phyloP scores from a whole-genome alignment of 2,113 vertebrate species.

The Columba janthina region DNA sequence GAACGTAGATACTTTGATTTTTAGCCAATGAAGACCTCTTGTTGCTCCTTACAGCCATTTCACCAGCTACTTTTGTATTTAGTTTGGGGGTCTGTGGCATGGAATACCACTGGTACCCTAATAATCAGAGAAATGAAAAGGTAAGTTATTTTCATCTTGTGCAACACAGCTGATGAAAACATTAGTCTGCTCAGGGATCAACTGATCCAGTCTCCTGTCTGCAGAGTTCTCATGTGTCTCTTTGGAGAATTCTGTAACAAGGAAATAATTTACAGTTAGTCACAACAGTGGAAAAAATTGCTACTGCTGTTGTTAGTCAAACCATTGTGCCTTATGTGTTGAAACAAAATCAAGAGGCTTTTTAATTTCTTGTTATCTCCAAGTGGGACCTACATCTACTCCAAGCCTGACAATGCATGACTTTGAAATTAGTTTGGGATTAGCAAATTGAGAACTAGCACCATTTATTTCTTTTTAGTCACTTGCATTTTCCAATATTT shows the following conservation, averaged over 20 bases:
- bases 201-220: not conserved
- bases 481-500: not conserved
- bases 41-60: not conserved
- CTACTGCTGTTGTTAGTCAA: not conserved
- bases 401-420: not conserved
- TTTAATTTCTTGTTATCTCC: not conserved
- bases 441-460: not conserved
- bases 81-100: not conserved
- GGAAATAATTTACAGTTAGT: not conserved
- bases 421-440: not conserved
- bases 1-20: not conserved
- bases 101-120: not conserved
- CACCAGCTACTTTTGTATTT: not conserved
- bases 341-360: not conserved
- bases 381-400: not conserved
- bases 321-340: not conserved
- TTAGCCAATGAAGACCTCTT: not conserved
- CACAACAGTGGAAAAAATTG: not conserved
- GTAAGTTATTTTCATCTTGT: not conserved
- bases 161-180: not conserved
- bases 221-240: not conserved
- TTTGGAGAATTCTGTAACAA: not conserved
- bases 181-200: not conserved
- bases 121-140: not conserved
- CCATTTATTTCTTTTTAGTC: not conserved